Evolutionary conservation across 1,140 invertebrate species (phyloP).

Genomic region (Vollenhovia emeryi): DNA sequence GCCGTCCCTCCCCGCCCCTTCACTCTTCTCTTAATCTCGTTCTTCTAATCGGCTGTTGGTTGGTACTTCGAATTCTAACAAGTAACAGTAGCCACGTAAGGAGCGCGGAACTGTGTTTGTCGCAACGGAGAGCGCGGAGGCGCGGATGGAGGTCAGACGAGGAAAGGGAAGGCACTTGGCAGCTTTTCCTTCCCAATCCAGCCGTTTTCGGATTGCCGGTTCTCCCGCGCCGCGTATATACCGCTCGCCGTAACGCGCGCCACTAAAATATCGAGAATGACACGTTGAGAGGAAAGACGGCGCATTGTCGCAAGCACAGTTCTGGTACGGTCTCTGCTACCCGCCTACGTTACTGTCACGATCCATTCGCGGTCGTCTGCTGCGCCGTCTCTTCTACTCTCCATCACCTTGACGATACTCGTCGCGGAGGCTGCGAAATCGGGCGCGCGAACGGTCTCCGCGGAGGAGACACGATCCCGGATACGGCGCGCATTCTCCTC

Average conservation of each 20-base stretch:
- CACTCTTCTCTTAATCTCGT: conserved; percentile 44
- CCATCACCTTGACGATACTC: conserved; percentile 65
- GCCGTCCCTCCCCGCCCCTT: not conserved
- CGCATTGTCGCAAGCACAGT: conserved; percentile 83
- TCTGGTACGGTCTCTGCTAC: conserved; percentile 76
- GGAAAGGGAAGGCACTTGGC: not conserved
- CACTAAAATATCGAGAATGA: not conserved
- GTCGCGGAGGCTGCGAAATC: conserved; percentile 40
- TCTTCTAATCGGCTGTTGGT: conserved; percentile 68
- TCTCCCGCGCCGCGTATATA: conserved; percentile 6
- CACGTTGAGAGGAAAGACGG: conserved; percentile 29
- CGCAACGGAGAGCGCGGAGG: conserved; percentile 71
- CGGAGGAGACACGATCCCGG: not conserved
- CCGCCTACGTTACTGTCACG: conserved; percentile 71
- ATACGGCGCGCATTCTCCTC: conserved; percentile 1
- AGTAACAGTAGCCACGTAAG: conserved; percentile 34
- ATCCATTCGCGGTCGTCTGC: conserved; percentile 75
- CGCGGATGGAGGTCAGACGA: not conserved
- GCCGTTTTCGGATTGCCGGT: not conserved
- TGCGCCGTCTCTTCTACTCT: conserved; percentile 73
- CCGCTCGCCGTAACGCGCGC: not conserved
- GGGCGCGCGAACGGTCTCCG: conserved; percentile 60
- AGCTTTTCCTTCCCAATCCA: not conserved
- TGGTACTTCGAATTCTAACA: conserved; percentile 67
- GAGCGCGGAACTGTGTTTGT: conserved; percentile 83